Percentiles rank a stretch among this genome's conserved stretches.
Conservation (phyloP, 2,113 vertebrate species). For the Strix aluco region DNA sequence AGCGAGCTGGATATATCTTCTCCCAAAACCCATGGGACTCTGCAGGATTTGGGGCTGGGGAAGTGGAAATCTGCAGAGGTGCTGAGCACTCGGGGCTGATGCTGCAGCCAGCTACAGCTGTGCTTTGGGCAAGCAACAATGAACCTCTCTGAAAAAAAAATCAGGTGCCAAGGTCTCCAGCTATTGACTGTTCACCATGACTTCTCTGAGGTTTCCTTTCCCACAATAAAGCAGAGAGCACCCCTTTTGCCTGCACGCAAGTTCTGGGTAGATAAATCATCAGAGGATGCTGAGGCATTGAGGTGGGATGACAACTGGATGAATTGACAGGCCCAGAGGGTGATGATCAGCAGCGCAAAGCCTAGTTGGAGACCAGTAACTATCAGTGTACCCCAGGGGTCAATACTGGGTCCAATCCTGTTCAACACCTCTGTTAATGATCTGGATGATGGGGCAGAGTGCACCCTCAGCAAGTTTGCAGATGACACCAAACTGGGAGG, state of each 20-base stretch:
- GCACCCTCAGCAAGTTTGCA: neutral
- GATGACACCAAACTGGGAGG: neutral
- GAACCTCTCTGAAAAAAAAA: neutral
- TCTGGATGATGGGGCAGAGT: neutral
- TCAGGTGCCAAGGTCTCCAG: neutral
- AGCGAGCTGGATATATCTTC: neutral
- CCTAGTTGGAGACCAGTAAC: neutral
- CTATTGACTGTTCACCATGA: neutral
- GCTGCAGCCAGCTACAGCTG: neutral
- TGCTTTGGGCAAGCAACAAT: neutral
- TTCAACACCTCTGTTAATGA: neutral
- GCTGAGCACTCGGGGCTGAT: fast-evolving
- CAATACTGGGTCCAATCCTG: neutral
- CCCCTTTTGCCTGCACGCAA: neutral
- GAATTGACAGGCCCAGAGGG: neutral
- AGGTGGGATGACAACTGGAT: neutral
- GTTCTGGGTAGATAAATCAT: neutral
- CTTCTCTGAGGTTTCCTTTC: conserved; percentile 27
- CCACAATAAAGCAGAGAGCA: conserved; percentile 24
- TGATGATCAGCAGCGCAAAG: neutral
- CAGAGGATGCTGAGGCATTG: neutral
- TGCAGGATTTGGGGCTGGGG: neutral
- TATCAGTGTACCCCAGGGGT: neutral
- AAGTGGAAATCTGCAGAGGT: neutral
- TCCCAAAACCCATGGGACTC: neutral